Percentiles rank a stretch among this genome's conserved stretches.
Evolutionary conservation across 2,797 vertebrate species (phyloP).

Genomic region (Bovichtus variegatus): DNA sequence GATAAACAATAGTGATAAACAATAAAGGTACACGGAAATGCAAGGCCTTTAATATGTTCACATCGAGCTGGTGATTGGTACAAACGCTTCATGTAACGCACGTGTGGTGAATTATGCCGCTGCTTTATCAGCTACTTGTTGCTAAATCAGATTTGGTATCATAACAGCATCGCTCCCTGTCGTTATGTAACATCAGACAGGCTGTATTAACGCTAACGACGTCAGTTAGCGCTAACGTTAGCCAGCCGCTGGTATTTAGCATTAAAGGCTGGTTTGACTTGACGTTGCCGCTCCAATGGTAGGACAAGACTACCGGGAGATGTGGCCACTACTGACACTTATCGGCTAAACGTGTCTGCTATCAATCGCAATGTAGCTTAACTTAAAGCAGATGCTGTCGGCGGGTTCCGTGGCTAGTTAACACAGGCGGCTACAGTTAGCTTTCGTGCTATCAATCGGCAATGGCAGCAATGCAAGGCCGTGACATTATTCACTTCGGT

Average conservation of each 20-base stretch:
- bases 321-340: neutral
- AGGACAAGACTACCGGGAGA: accelerated
- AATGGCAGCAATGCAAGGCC: constrained; percentile 36
- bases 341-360: neutral
- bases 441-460: constrained; percentile 56
- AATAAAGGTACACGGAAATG: neutral
- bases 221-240: constrained; percentile 52
- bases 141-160: constrained; percentile 4
- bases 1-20: constrained; percentile 14
- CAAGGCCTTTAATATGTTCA: neutral
- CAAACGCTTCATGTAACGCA: accelerated
- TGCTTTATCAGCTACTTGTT: accelerated
- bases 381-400: constrained; percentile 34
- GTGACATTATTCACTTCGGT: constrained; percentile 18
- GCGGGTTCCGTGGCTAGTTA: constrained; percentile 22
- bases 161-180: constrained; percentile 12
- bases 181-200: constrained; percentile 67
- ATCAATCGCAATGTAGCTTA: neutral
- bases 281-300: accelerated
- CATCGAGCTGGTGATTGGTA: neutral
- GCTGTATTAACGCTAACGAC: constrained; percentile 44
- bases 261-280: neutral
- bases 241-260: constrained; percentile 27
- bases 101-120: neutral
- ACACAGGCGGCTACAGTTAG: constrained; percentile 52